phyloP scores from a whole-genome alignment of 2,797 vertebrate species.

The Tangara arthus region DNA sequence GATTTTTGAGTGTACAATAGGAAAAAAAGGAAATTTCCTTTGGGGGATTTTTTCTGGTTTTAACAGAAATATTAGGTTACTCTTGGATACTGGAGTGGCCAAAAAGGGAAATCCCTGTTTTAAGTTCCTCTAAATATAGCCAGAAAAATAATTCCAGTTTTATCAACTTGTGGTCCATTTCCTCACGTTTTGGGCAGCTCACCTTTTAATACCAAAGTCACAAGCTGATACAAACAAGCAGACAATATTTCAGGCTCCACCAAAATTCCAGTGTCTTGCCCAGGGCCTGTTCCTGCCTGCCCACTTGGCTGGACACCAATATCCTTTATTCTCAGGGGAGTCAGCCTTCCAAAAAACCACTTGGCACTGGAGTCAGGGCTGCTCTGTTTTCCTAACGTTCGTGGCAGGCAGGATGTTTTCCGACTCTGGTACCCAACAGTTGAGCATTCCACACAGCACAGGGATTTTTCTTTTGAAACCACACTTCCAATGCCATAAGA shows the following conservation, averaged over 20 bases:
- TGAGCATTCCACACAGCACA: conserved; percentile 25
- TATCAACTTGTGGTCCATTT: neutral
- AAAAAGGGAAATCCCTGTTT: conserved; percentile 38
- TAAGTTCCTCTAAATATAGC: neutral
- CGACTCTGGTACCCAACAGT: conserved; percentile 44
- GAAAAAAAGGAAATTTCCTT: conserved; percentile 35
- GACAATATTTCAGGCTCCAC: neutral
- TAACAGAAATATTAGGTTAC: conserved; percentile 18
- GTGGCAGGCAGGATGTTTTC: conserved; percentile 44
- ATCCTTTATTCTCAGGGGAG: conserved; percentile 31
- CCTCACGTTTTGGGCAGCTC: neutral
- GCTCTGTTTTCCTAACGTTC: conserved; percentile 40
- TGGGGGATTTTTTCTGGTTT: conserved; percentile 2
- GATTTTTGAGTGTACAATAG: conserved; percentile 5
- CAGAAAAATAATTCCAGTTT: neutral
- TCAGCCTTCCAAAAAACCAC: conserved; percentile 41
- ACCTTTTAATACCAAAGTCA: neutral
- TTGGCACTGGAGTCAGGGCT: conserved; percentile 25
- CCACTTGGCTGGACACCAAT: conserved; percentile 28
- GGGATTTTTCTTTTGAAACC: conserved; percentile 30
- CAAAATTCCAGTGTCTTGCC: conserved; percentile 35
- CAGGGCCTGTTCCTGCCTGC: conserved; percentile 34
- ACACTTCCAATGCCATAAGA: neutral
- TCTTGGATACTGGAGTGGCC: neutral
- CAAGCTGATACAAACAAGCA: neutral